Base-by-base conservation (phyloP, 1,140 invertebrate genomes). In the Zaprionus camerounensis region DNA sequence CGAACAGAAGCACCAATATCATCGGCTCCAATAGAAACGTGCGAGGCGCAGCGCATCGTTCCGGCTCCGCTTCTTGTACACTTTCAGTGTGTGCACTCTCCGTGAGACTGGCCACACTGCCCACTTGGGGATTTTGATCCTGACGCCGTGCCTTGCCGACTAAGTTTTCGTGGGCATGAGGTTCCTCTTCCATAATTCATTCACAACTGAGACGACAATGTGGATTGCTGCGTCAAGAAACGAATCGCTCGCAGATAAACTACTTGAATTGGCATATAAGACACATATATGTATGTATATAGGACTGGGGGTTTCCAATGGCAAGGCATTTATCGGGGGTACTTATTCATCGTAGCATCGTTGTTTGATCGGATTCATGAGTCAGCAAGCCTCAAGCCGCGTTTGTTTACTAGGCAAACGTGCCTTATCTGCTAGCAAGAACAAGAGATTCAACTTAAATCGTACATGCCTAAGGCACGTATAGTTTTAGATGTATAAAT, bases 1-100 rank as follows among this genome's bases (percentile, higher is more conserved):
- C 87, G 55, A 92, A 92, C 1, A 92, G 61, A 22, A 92, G 70
- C 22, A 92, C 76, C 7, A 92, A 70, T 24, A 92, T 86, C 20
- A 91, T 62, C 12, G 91, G 87, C 49, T 92, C 91, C 11, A 92
- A 44, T 0, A 92, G 63, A 69, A 90, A 92, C 4, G 67, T 82
- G 12, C 72, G 28, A 0, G 55, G 38, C 56, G 67, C 49, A 1
- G 38, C 24, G 17, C 63, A 24, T 3, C 20, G 9, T 38, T 38
- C 24, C 11, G 11, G 13, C 3, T 51, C 34, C 24, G 17, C 26
- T 26, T 34, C 64, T 11, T 4, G 53, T 3, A n/a, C 34, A 7
- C 24, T 59, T 15, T 34, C 15, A n/a, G 15, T 64, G 15, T 15
- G 17, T 9, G 34, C 24, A 44, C 53, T 56, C 24, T 38, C 31